Evolutionary conservation across 2,113 vertebrate genomes (phyloP).

Genomic region (Mus spicilegus): DNA sequence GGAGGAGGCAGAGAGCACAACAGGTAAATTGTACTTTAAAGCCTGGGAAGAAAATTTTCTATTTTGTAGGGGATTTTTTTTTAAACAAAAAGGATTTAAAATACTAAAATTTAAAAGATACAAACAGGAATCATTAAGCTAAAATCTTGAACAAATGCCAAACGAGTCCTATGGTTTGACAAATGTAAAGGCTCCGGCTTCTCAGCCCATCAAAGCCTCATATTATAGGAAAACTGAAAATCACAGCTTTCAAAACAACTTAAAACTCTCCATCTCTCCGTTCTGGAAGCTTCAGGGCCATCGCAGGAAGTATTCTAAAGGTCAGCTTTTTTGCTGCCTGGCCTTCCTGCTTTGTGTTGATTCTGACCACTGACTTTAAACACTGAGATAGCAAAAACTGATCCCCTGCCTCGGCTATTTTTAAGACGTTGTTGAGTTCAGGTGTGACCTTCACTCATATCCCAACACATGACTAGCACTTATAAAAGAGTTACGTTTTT

Average conservation of each 20-base stretch:
- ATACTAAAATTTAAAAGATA: slow-evolving; percentile 27
- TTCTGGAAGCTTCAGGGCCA: slow-evolving; percentile 1
- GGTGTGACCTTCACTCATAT: neutral
- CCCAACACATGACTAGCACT: neutral
- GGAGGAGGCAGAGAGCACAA: neutral
- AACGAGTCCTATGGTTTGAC: neutral
- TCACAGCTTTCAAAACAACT: slow-evolving; percentile 69
- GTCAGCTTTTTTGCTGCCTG: neutral
- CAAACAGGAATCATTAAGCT: slow-evolving; percentile 49
- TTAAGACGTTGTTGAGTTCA: slow-evolving; percentile 56
- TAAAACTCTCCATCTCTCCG: neutral
- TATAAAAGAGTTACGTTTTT: slow-evolving; percentile 19
- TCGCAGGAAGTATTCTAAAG: neutral
- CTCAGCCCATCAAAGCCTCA: neutral
- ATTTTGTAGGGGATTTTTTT: neutral
- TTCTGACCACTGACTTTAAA: slow-evolving; percentile 45
- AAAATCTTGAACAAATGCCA: slow-evolving; percentile 58
- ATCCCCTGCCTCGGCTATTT: neutral
- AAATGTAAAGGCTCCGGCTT: slow-evolving; percentile 49
- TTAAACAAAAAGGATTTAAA: slow-evolving; percentile 46
- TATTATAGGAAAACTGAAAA: slow-evolving; percentile 39
- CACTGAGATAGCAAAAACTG: slow-evolving; percentile 21
- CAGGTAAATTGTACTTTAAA: neutral
- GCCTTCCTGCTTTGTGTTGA: neutral
- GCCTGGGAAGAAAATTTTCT: neutral